phyloP scores from a whole-genome alignment of 2,113 vertebrate species.

The Okapia johnstoni region DNA sequence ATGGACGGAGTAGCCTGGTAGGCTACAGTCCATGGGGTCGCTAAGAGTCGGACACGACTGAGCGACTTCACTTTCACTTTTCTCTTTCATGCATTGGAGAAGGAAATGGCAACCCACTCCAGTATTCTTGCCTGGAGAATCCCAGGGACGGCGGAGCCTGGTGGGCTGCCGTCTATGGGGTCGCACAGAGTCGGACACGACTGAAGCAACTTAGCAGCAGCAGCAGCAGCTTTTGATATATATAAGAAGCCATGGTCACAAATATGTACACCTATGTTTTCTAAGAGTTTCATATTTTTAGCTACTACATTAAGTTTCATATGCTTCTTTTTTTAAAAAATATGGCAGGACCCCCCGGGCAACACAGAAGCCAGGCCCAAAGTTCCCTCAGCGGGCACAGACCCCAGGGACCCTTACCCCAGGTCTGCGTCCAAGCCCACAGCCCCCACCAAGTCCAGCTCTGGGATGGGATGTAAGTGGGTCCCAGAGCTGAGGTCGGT shows the following conservation, averaged over 20 bases:
- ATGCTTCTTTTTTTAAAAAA: background rate
- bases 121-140: too few relatives aligned
- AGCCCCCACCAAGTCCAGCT: background rate
- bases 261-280: background rate
- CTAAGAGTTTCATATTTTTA: background rate
- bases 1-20: too few relatives aligned
- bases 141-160: too few relatives aligned
- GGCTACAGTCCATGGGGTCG: too few relatives aligned
- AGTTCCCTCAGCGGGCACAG: rapidly evolving
- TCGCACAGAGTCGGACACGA: too few relatives aligned
- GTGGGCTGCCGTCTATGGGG: too few relatives aligned
- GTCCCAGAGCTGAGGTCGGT: background rate
- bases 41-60: too few relatives aligned
- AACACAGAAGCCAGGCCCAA: background rate
- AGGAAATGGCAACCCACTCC: too few relatives aligned
- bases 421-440: rapidly evolving
- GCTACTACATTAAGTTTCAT: background rate
- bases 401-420: background rate
- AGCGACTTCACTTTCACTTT: too few relatives aligned
- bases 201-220: too few relatives aligned
- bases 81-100: too few relatives aligned
- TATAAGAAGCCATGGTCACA: background rate
- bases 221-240: background rate
- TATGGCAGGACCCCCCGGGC: background rate
- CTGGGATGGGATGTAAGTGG: background rate